Evolutionary conservation across 2,888 invertebrate species (phyloP), one percentile per base, ranked within the genome.

Genomic region (Automeris io): DNA sequence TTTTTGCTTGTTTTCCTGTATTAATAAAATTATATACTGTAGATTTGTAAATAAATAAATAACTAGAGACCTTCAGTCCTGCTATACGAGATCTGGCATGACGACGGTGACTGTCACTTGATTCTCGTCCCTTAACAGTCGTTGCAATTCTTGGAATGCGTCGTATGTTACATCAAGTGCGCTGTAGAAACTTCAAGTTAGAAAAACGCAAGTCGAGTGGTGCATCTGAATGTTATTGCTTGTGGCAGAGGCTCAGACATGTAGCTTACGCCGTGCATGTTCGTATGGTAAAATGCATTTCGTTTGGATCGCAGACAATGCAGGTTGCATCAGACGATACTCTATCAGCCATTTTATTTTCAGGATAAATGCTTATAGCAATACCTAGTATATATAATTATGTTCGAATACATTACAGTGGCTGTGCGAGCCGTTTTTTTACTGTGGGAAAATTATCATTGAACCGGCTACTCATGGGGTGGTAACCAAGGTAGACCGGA

Each of bases 271-370:
- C 36, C 23, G 37, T 26, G 42, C 47, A 38, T 51, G 46, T 49
- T n/a, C n/a, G n/a, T n/a, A 49, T 51, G 48, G 42, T 42, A 42
- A 44, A 49, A 41, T 53, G 46, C 46, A 53, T 53, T 50, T 45
- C 43, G 45, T 37, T 41, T 39, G 33, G 31, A 42, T 34, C 39
- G 39, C 39, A 47, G 49, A 48, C 50, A 50, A 46, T 46, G 38
- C 34, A 13, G 33, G 35, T 9, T 19, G n/a, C 29, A n/a, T 31
- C 13, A 18, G 23, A 8, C 13, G 22, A 6, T 33, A 37, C 29
- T 37, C 23, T 32, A 23, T 29, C 22, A 37, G 32, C 37, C 23
- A 18, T 37, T 37, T 29, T 32, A 32, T 23, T 23, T 29, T 18
- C 13, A 31, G 9, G 37, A 32, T 32, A 37, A 37, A 23, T 11